Conservation (phyloP, 1,140 invertebrate genomes). For the Diabrotica undecimpunctata region DNA sequence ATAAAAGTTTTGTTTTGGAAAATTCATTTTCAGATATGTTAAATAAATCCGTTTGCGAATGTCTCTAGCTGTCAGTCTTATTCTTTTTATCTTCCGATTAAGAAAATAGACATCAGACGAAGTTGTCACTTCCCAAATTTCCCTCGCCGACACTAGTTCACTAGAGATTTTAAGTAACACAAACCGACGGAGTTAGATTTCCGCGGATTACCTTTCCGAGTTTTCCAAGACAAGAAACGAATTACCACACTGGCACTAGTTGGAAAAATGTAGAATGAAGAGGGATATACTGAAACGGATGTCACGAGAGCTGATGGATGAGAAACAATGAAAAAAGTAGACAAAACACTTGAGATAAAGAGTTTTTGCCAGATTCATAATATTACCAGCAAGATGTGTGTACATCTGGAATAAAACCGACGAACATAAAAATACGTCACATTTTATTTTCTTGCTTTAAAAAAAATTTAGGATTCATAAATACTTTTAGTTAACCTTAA, state of each 20-base stretch:
- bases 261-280: not conserved
- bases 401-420: too few species aligned
- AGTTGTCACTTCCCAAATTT: not conserved
- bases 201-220: slow-evolving; percentile 1
- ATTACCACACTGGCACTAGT: not conserved
- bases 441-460: too few species aligned
- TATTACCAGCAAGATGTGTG: not conserved
- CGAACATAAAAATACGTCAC: too few species aligned
- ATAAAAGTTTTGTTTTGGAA: too few species aligned
- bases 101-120: not conserved
- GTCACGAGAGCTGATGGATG: not conserved
- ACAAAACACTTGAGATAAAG: too few species aligned
- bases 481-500: too few species aligned
- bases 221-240: not conserved
- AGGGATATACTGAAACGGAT: not conserved
- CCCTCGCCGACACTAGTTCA: slow-evolving; percentile 1
- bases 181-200: not conserved
- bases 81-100: not conserved
- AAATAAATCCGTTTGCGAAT: too few species aligned
- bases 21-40: too few species aligned
- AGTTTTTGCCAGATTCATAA: not conserved
- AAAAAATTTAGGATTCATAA: too few species aligned
- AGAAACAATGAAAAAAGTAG: not conserved
- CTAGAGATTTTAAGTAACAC: slow-evolving; percentile 2
- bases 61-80: too few species aligned